Evolutionary conservation across 1,140 invertebrate genomes (phyloP).

Genomic region (Drosophila insularis): DNA sequence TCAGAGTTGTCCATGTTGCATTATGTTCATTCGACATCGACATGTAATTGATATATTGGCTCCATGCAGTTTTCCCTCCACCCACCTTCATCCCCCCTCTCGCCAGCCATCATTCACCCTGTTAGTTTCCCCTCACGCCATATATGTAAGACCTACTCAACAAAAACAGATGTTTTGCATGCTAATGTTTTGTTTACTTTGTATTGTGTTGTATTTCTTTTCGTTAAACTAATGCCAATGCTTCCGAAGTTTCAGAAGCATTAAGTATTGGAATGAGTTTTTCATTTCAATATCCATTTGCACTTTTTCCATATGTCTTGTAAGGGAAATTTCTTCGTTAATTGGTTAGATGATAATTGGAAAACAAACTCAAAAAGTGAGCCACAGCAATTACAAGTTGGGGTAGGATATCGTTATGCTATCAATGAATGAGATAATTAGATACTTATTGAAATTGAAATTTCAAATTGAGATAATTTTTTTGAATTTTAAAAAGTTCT

Average conservation of each 20-base stretch:
- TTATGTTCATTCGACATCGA: constrained; percentile 60
- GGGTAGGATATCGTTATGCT: not conserved
- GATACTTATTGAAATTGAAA: too few species aligned
- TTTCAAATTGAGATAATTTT: too few species aligned
- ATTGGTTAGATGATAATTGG: constrained; percentile 41
- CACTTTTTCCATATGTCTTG: constrained; percentile 50
- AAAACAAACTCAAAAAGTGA: constrained; percentile 19
- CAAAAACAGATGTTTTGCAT: constrained; percentile 68
- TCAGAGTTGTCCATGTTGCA: constrained; percentile 55
- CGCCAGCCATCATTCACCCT: not conserved
- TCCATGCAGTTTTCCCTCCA: constrained; percentile 41
- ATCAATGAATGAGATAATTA: not conserved
- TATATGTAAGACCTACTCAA: not conserved
- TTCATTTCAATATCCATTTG: constrained; percentile 35
- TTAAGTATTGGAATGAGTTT: constrained; percentile 22
- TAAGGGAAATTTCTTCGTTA: constrained; percentile 27
- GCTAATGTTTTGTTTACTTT: constrained; percentile 66
- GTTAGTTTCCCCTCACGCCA: too few species aligned
- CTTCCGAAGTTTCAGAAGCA: constrained; percentile 32
- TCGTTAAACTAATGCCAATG: constrained; percentile 72
- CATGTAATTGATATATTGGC: constrained; percentile 79
- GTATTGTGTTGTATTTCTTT: constrained; percentile 34
- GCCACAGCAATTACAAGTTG: constrained; percentile 4
- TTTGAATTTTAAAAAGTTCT: too few species aligned
- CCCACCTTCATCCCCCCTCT: constrained; percentile 17